Percentiles rank a stretch among this genome's conserved stretches.
phyloP scores from a whole-genome alignment of 2,113 vertebrate species.

The Mohoua ochrocephala region DNA sequence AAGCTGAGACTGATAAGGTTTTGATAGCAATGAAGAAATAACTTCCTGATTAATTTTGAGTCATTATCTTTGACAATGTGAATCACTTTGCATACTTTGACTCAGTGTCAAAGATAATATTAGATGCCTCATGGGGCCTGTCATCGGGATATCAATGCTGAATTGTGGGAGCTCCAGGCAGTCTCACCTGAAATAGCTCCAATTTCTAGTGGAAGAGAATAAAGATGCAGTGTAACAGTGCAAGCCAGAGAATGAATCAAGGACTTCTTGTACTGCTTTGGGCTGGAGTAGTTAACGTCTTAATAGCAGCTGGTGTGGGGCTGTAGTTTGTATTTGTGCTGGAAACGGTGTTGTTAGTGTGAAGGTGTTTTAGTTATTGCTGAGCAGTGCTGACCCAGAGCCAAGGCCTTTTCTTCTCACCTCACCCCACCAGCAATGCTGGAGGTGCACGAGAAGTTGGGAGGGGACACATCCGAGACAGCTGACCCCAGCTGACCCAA shows the following conservation, averaged over 20 bases:
- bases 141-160: not conserved
- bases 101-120: not conserved
- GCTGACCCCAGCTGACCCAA: not conserved
- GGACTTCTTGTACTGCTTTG: not conserved
- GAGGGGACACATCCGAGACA: accelerated
- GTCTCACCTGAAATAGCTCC: not conserved
- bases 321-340: not conserved
- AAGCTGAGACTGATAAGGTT: not conserved
- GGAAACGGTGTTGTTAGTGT: not conserved
- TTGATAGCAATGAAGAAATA: not conserved
- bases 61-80: not conserved
- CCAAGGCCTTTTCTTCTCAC: not conserved
- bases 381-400: not conserved
- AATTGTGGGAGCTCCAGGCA: not conserved
- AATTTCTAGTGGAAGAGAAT: not conserved
- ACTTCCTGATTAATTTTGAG: not conserved
- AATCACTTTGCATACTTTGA: not conserved
- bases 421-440: not conserved
- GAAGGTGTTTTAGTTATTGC: not conserved
- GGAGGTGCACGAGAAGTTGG: not conserved
- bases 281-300: not conserved
- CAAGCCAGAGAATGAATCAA: not conserved
- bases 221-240: not conserved
- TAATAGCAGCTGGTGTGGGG: not conserved
- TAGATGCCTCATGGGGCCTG: not conserved